A percentile compares a stretch with the other conserved stretches of the same genome.
These are phyloP conservation scores for Rousettus leschenaultii DNA, from an alignment of 2,113 vertebrate species.

Conservation along the genomic window DNA sequence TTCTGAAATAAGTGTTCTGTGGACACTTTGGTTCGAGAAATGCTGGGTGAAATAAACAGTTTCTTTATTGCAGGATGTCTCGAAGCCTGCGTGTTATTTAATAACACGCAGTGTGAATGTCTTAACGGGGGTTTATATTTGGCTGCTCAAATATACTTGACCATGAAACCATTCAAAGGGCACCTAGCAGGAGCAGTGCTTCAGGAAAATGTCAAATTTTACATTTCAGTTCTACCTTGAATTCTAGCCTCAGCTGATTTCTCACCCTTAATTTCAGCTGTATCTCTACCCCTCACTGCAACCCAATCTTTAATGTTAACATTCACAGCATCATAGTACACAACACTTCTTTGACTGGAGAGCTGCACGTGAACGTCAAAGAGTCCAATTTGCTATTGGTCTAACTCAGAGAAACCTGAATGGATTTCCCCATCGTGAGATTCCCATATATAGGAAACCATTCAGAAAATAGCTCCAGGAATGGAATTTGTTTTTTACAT, in stretches of 20 bases:
- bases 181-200: not conserved
- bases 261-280: not conserved
- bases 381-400: not conserved
- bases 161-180: not conserved
- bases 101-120: not conserved
- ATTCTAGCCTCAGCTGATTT: not conserved
- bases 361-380: not conserved
- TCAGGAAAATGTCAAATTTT: not conserved
- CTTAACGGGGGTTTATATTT: not conserved
- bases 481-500: not conserved
- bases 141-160: not conserved
- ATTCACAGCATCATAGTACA: not conserved
- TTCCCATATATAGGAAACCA: not conserved
- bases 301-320: not conserved
- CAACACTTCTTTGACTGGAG: not conserved
- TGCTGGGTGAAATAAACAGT: not conserved
- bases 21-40: not conserved
- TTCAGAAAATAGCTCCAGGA: not conserved
- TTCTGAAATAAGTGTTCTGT: not conserved
- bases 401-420: not conserved
- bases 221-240: not conserved
- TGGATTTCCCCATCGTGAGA: not conserved
- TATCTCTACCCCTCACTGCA: not conserved
- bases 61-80: not conserved
- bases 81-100: not conserved